Evolutionary conservation across 2,888 invertebrate genomes (phyloP).

Genomic region (Trachelus iudaicus): DNA sequence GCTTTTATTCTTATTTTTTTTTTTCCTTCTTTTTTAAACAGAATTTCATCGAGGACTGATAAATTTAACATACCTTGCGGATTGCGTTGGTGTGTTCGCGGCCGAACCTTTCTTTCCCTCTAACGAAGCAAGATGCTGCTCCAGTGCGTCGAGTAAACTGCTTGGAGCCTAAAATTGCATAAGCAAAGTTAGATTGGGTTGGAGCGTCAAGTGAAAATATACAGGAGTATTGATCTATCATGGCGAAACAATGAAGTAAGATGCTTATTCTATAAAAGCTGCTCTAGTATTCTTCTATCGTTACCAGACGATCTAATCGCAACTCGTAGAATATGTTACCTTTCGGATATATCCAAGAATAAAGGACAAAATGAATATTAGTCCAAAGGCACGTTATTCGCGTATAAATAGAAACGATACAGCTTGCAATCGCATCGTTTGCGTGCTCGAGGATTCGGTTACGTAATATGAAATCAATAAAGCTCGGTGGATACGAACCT

Average conservation of each 20-base stretch:
- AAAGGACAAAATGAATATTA: constrained; percentile 11
- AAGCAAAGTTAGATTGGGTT: constrained; percentile 17
- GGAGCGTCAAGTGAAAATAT: neutral
- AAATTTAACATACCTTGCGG: constrained; percentile 74
- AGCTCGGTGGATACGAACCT: constrained; percentile 66
- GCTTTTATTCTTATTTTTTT: constrained; percentile 19
- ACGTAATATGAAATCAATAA: neutral
- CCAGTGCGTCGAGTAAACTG: constrained; percentile 95
- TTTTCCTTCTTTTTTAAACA: constrained; percentile 3
- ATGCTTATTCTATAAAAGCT: neutral
- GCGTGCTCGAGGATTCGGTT: neutral
- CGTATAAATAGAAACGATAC: neutral
- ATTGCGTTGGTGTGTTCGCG: constrained; percentile 87
- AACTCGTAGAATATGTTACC: constrained; percentile 16
- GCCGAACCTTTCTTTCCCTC: constrained; percentile 93
- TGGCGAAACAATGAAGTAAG: neutral
- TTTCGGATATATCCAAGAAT: constrained; percentile 22
- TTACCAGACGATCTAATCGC: constrained; percentile 9
- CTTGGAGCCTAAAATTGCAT: constrained; percentile 80
- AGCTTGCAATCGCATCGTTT: neutral
- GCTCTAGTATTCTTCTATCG: neutral
- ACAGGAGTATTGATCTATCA: neutral
- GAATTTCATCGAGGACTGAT: neutral
- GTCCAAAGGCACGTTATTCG: neutral
- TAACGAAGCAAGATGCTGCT: constrained; percentile 92